Evolutionary conservation across 2,113 vertebrate genomes (phyloP), one percentile per base, ranked within the genome.

Genomic region (Hystrix cristata): DNA sequence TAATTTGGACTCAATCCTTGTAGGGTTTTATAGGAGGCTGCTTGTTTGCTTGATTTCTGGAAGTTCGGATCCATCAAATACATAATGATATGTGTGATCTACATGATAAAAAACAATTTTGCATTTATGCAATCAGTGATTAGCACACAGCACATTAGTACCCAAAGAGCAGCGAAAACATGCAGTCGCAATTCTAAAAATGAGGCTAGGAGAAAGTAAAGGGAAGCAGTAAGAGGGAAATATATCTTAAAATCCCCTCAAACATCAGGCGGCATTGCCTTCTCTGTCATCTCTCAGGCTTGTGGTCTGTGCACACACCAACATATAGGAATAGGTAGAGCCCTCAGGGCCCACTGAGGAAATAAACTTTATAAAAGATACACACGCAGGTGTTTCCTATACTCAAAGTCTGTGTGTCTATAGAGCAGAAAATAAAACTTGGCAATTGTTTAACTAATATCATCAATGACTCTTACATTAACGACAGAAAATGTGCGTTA

Each of bases 81-180:
- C 91, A 94, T 79, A 95, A 46, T 79, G 80, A 95, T 9, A 64
- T 82, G 89, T 95, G 83, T 71, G 25, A 92, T 79, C 13, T 67
- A 53, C 7, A 86, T 72, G 81, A 93, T 89, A 97, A 93, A 57
- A 57, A 97, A 91, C 65, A 0, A 29, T 13, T 93, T 95, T 94
- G 89, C 48, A 67, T 90, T 94, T 92, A 76, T 90, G 64, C 5
- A 87, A 89, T 88, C 5, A 85, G 84, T 87, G 27, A 94, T 72
- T 87, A n/a, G 83, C 92, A 96, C 94, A 97, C 53, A 97, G 94
- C 48, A 78, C 38, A 67, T 94, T 92, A 95, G n/a, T 91, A 88
- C 97, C 72, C 29, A 46, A 95, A 87, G 74, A 94, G 51, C 95
- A 98, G 78, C 89, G 95, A 51, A 71, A 87, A 97, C 96, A 97